Evolutionary conservation across 2,888 invertebrate genomes (phyloP).

Genomic region (Lathronympha strigana): DNA sequence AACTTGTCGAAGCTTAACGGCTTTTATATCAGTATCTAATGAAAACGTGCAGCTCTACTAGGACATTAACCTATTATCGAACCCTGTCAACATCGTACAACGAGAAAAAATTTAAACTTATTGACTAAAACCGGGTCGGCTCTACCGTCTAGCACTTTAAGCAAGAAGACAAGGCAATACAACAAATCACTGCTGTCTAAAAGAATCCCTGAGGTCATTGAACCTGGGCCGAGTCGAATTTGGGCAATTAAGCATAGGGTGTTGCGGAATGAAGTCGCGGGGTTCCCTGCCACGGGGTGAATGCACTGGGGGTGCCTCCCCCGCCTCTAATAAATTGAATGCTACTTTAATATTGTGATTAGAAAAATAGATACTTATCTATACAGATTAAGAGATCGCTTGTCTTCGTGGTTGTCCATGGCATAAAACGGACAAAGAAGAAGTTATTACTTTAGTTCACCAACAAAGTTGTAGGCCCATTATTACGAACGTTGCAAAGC

Average conservation of each 20-base stretch:
- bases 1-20: too few species aligned
- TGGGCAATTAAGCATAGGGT: slow-evolving; percentile 78
- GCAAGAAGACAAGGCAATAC: neutral
- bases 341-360: slow-evolving; percentile 49
- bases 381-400: too few species aligned
- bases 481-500: too few species aligned
- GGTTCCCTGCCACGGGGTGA: slow-evolving; percentile 81
- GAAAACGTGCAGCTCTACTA: neutral
- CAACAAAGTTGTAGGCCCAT: too few species aligned
- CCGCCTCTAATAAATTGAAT: slow-evolving; percentile 63
- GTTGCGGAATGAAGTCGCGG: slow-evolving; percentile 61
- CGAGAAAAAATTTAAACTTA: neutral
- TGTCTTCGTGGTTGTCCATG: too few species aligned
- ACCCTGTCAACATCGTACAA: neutral
- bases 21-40: too few species aligned
- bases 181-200: slow-evolving; percentile 48
- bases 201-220: slow-evolving; percentile 63
- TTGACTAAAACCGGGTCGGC: neutral
- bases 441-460: neutral
- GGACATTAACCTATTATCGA: neutral
- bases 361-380: neutral
- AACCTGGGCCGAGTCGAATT: slow-evolving; percentile 71
- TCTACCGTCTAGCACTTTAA: neutral
- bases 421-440: neutral
- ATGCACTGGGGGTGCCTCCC: slow-evolving; percentile 78